Evolutionary conservation across 2,888 invertebrate species (phyloP).

Genomic region (Melieria picta): DNA sequence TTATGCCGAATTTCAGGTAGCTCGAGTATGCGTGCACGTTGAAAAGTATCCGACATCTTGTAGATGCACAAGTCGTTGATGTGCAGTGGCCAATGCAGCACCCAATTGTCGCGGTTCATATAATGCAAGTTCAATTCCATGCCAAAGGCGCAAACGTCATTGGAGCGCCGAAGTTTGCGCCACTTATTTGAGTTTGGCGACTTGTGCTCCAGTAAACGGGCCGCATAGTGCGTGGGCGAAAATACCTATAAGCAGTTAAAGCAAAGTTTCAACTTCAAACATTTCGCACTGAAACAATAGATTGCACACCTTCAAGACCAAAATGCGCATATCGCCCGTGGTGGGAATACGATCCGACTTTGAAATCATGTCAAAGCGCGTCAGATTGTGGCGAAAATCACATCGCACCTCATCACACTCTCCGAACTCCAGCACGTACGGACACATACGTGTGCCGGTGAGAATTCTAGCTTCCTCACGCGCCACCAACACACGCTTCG

Average conservation of each 20-base stretch:
- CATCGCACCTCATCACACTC: slow-evolving; percentile 73
- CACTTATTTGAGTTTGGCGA: slow-evolving; percentile 37
- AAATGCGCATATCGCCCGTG: slow-evolving; percentile 44
- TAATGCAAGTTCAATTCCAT: slow-evolving; percentile 52
- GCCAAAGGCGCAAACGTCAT: slow-evolving; percentile 49
- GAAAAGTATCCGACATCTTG: slow-evolving; percentile 67
- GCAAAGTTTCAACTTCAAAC: slow-evolving; percentile 15
- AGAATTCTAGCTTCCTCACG: slow-evolving; percentile 48
- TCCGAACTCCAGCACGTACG: slow-evolving; percentile 73
- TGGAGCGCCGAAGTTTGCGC: slow-evolving; percentile 46
- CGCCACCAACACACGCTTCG: slow-evolving; percentile 41
- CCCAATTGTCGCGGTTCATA: slow-evolving; percentile 45
- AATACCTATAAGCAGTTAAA: slow-evolving; percentile 41
- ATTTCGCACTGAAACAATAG: not conserved
- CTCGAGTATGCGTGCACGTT: slow-evolving; percentile 70
- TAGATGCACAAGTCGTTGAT: slow-evolving; percentile 72
- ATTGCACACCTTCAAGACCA: slow-evolving; percentile 42
- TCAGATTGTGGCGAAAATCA: slow-evolving; percentile 72
- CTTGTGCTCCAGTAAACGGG: slow-evolving; percentile 68
- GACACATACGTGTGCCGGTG: slow-evolving; percentile 60
- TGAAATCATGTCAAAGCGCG: slow-evolving; percentile 68
- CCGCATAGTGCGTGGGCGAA: slow-evolving; percentile 73
- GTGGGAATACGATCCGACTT: slow-evolving; percentile 67
- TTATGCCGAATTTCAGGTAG: slow-evolving; percentile 52
- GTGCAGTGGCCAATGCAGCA: slow-evolving; percentile 60